Conservation (phyloP, 2,888 invertebrate genomes). For the Boloria selene region DNA sequence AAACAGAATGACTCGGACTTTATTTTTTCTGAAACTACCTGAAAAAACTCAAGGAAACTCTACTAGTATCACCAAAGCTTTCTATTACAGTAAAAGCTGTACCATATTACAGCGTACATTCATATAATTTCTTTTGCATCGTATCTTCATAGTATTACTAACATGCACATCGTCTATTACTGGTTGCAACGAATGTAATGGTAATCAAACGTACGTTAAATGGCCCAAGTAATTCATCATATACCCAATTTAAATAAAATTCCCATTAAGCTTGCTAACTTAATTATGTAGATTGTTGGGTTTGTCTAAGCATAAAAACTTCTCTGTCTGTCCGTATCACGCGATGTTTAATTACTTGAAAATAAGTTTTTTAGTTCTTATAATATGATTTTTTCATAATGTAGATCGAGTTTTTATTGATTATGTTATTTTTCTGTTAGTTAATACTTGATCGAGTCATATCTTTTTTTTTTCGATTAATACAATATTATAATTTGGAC, state of each 20-base stretch:
- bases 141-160: conserved; percentile 19
- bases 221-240: conserved; percentile 14
- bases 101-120: conserved; percentile 13
- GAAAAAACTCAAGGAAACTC: too few relatives aligned
- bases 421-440: too few relatives aligned
- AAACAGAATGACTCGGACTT: too few relatives aligned
- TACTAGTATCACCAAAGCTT: too few relatives aligned
- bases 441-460: too few relatives aligned
- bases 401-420: too few relatives aligned
- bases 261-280: conserved; percentile 15
- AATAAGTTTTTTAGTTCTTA: background rate
- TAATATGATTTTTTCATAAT: too few relatives aligned
- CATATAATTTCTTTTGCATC: conserved; percentile 19
- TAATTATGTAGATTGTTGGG: conserved; percentile 11
- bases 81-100: background rate
- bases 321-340: background rate
- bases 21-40: too few relatives aligned
- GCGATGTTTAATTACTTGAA: background rate
- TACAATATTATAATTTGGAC: too few relatives aligned
- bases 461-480: too few relatives aligned
- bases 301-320: conserved; percentile 1
- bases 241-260: conserved; percentile 27
- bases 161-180: conserved; percentile 29
- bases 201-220: conserved; percentile 19
- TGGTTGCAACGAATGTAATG: conserved; percentile 21